Evolutionary conservation across 2,113 vertebrate species (phyloP).

Genomic region (Pelusios castaneus): DNA sequence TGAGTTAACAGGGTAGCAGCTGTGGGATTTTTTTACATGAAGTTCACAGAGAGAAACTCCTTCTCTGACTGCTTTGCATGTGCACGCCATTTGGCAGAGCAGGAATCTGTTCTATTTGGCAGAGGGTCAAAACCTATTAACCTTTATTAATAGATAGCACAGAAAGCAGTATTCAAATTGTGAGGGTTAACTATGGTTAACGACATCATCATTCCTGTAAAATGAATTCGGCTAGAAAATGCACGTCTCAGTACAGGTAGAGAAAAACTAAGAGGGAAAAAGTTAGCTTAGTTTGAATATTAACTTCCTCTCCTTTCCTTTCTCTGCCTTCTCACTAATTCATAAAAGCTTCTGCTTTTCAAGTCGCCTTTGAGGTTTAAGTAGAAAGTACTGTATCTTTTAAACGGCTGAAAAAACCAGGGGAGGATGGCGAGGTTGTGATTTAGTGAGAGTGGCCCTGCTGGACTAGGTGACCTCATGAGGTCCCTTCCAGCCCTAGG

Average conservation of each 20-base stretch:
- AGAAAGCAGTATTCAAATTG: neutral
- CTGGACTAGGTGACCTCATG: no score
- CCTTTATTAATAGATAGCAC: neutral
- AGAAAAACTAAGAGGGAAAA: neutral
- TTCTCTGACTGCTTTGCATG: neutral
- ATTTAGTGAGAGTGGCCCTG: no score
- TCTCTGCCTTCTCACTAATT: neutral
- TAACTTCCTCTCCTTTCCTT: neutral
- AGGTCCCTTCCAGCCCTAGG: no score
- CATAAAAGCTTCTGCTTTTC: neutral
- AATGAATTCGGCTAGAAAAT: neutral
- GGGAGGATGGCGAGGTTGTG: neutral
- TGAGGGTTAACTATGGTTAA: neutral
- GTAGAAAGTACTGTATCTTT: neutral
- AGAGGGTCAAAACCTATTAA: neutral
- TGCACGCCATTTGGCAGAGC: fast-evolving
- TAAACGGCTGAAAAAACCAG: fast-evolving
- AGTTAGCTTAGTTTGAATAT: neutral
- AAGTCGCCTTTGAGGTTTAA: neutral
- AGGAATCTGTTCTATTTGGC: fast-evolving
- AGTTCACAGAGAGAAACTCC: neutral
- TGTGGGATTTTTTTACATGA: fast-evolving
- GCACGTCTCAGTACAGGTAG: neutral
- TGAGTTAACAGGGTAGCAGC: neutral
- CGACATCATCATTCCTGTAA: neutral